Evolutionary conservation across 2,888 invertebrate genomes (phyloP).

Genomic region (Mechanitis messenoides): DNA sequence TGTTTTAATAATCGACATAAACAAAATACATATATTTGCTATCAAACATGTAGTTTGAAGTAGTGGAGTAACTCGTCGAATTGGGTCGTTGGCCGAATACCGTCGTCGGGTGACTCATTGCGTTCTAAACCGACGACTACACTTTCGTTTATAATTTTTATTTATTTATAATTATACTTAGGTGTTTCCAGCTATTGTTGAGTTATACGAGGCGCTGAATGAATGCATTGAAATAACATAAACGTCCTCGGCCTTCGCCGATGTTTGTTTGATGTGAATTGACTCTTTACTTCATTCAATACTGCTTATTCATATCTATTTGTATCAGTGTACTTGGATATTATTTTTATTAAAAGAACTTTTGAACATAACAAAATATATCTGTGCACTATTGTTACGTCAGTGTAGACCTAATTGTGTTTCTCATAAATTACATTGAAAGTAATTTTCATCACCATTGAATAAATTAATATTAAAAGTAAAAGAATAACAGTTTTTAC

Average conservation of each 20-base stretch:
- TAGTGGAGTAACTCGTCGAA: slow-evolving; percentile 42
- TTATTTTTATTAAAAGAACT: too few species aligned
- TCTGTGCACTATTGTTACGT: too few species aligned
- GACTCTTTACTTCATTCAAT: background rate
- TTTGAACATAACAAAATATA: too few species aligned
- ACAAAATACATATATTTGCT: slow-evolving; percentile 5
- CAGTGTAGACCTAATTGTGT: too few species aligned
- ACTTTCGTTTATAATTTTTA: slow-evolving; percentile 33
- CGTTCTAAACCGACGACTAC: slow-evolving; percentile 47
- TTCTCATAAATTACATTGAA: too few species aligned
- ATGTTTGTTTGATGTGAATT: slow-evolving; percentile 22
- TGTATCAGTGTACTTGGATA: too few species aligned
- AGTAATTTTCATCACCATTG: too few species aligned
- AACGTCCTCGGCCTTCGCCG: slow-evolving; percentile 58
- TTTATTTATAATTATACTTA: slow-evolving; percentile 27
- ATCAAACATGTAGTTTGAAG: slow-evolving; percentile 22
- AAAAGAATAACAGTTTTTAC: slow-evolving; percentile 31
- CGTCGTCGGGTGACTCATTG: slow-evolving; percentile 57
- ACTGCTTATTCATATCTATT: background rate
- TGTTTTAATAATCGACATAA: background rate
- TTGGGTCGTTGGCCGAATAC: slow-evolving; percentile 72
- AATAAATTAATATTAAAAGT: background rate
- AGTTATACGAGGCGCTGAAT: slow-evolving; percentile 54
- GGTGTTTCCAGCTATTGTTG: slow-evolving; percentile 5
- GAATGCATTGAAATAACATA: slow-evolving; percentile 62